Conservation (phyloP, 2,797 vertebrate species). For the Cygnus olor region DNA sequence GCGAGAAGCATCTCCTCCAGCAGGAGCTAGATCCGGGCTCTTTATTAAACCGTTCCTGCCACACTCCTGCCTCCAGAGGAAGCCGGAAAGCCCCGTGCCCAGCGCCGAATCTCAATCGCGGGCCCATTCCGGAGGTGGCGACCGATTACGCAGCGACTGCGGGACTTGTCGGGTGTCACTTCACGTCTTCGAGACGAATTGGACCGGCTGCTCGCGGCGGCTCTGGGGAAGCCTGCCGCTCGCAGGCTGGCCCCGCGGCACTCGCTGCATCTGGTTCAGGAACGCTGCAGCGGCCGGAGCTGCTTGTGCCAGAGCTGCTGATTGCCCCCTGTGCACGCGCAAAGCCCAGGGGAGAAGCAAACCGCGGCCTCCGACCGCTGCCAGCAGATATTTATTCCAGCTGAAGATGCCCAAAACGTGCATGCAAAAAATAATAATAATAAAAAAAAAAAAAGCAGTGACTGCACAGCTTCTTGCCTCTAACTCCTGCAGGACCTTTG, state of each 20-base stretch:
- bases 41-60: not conserved
- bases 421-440: not conserved
- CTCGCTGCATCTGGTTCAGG: not conserved
- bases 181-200: not conserved
- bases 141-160: not conserved
- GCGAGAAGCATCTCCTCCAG: not conserved
- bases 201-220: accelerated
- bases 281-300: accelerated
- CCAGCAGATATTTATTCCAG: not conserved
- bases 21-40: not conserved
- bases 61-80: not conserved
- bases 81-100: not conserved
- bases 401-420: not conserved
- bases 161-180: not conserved
- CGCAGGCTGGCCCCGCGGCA: accelerated
- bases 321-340: too few species aligned
- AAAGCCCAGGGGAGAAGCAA: not conserved
- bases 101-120: not conserved
- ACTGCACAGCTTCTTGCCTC: not conserved
- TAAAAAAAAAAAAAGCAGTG: too few species aligned
- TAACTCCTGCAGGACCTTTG: not conserved
- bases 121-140: not conserved
- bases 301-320: not conserved
- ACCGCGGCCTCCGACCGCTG: accelerated
- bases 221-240: not conserved